A percentile compares a stretch with the other conserved stretches of the same genome.
Evolutionary conservation across 2,888 invertebrate species (phyloP).

Genomic region (Volucella inanis): DNA sequence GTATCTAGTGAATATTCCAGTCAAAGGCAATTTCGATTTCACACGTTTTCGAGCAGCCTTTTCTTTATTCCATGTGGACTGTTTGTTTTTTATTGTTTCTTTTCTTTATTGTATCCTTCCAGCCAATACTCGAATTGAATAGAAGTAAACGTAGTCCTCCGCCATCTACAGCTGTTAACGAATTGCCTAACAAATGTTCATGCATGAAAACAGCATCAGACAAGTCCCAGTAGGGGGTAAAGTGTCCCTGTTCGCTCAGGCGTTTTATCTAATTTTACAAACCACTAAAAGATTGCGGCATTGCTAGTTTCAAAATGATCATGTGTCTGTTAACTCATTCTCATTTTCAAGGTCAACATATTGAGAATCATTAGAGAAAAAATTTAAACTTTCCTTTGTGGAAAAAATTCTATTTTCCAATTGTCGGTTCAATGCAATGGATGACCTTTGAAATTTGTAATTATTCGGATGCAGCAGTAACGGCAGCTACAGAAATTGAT

Average conservation of each 20-base stretch:
- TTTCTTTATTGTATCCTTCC: no score
- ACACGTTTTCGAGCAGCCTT: no score
- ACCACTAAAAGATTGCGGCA: conserved; percentile 16
- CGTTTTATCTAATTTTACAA: conserved; percentile 29
- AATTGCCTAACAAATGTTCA: conserved; percentile 18
- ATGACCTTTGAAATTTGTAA: conserved; percentile 65
- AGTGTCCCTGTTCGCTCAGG: conserved; percentile 13
- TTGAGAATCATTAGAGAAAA: neutral
- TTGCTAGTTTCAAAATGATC: neutral
- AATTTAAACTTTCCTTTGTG: conserved; percentile 21
- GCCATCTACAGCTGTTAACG: conserved; percentile 23
- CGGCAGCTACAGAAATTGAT: neutral
- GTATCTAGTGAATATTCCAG: no score
- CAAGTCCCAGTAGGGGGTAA: neutral
- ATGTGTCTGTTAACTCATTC: neutral
- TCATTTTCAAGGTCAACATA: neutral
- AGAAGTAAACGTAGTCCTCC: neutral
- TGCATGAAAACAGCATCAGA: conserved; percentile 1
- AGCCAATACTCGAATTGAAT: no score
- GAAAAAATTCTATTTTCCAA: conserved; percentile 18
- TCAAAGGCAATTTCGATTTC: no score
- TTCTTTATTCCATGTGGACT: no score
- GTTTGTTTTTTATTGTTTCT: no score
- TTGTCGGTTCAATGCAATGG: conserved; percentile 32
- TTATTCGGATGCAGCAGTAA: conserved; percentile 25